Conservation (phyloP, 1,140 invertebrate species). For the Leptopilina boulardi region DNA sequence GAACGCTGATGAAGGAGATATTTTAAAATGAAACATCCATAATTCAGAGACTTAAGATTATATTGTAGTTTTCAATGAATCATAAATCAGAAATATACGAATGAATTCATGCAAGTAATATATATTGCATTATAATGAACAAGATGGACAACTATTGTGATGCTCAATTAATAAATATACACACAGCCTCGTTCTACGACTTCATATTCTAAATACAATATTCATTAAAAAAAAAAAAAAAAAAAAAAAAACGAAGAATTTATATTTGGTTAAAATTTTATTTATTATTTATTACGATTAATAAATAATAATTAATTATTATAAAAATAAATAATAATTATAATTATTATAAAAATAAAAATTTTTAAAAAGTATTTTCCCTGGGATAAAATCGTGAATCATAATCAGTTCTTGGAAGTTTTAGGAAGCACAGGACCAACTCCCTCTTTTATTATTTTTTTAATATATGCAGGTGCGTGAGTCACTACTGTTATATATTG, state of each 20-base stretch:
- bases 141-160: background rate
- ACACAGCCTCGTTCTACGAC: background rate
- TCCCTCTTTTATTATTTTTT: background rate
- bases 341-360: background rate
- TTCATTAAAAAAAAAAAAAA: too few species aligned
- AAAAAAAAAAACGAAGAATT: too few species aligned
- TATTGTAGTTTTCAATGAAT: background rate
- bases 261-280: too few species aligned
- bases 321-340: background rate
- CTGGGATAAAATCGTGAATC: too few species aligned
- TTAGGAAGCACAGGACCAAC: background rate
- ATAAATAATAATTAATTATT: too few species aligned
- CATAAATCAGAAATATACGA: background rate
- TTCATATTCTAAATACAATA: background rate
- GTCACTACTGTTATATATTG: background rate
- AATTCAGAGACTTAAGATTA: background rate
- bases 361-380: background rate
- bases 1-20: background rate
- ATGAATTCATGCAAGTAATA: background rate
- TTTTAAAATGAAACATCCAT: background rate
- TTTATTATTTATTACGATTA: too few species aligned
- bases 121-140: conserved; percentile 1
- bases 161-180: background rate
- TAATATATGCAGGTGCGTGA: background rate
- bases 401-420: too few species aligned